Evolutionary conservation across 2,797 vertebrate genomes (phyloP).

Genomic region (Microhierax caerulescens): DNA sequence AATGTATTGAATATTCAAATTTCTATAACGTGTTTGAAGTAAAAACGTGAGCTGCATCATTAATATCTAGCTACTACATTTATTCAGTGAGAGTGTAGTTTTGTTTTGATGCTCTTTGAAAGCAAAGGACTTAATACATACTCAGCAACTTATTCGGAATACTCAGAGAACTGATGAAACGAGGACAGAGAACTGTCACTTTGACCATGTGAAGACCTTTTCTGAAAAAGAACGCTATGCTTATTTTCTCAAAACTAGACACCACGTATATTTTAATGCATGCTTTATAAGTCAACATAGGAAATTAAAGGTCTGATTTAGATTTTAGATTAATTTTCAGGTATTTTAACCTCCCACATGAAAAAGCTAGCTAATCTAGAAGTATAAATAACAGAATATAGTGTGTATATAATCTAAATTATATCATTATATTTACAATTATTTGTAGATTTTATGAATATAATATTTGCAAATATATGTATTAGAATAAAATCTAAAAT

Average conservation of each 20-base stretch:
- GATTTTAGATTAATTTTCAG: neutral
- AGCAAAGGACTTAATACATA: neutral
- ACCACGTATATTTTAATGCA: neutral
- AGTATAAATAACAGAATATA: neutral
- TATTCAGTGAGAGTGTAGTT: neutral
- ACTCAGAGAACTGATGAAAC: neutral
- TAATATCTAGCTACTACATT: neutral
- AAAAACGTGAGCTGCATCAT: neutral
- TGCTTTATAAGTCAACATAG: neutral
- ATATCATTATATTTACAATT: neutral
- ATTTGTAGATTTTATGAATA: neutral
- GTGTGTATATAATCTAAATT: neutral
- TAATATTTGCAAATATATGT: neutral
- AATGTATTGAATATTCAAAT: neutral
- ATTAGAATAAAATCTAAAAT: neutral
- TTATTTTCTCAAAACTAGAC: neutral
- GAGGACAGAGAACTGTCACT: neutral
- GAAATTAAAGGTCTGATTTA: neutral
- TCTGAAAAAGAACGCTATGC: neutral
- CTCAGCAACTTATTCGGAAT: neutral
- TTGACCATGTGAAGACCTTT: neutral
- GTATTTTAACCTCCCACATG: neutral
- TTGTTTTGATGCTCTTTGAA: neutral
- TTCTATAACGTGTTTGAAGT: neutral
- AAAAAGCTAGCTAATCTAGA: neutral